These are phyloP conservation scores for Brachypodius melanocephalos DNA, from an alignment of 2,113 vertebrate genomes.

Conservation along the genomic window DNA sequence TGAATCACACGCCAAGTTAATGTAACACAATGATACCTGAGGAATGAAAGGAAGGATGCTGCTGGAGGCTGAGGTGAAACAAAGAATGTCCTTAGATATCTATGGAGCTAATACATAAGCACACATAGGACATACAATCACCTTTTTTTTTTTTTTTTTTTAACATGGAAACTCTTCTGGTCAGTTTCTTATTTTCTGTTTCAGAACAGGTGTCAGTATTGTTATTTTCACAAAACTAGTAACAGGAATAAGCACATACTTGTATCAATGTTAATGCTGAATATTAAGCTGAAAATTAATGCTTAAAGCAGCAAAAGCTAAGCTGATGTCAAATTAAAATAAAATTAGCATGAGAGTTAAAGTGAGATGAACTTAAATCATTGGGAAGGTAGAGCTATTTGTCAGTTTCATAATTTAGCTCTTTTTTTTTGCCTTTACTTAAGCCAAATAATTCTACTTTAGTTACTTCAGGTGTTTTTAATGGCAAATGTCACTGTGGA, in stretches of 20 bases:
- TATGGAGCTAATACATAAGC: neutral
- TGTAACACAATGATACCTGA: neutral
- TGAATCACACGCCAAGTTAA: neutral
- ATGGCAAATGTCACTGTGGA: neutral
- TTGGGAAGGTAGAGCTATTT: neutral
- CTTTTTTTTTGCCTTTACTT: neutral
- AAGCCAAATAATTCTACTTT: neutral
- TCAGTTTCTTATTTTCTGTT: neutral
- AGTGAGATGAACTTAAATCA: slow-evolving; percentile 47
- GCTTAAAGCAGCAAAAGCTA: slow-evolving; percentile 56
- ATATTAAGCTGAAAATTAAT: slow-evolving; percentile 57
- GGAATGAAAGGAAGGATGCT: neutral
- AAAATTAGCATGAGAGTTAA: slow-evolving; percentile 57
- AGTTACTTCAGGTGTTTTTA: neutral
- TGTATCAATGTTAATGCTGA: slow-evolving; percentile 52
- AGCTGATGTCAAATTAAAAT: slow-evolving; percentile 58
- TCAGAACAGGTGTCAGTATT: slow-evolving; percentile 25
- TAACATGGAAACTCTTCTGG: neutral
- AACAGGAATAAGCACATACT: slow-evolving; percentile 26
- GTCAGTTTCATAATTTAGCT: neutral
- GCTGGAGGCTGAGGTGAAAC: neutral
- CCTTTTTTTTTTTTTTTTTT: neutral
- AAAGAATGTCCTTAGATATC: neutral
- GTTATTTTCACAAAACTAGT: slow-evolving; percentile 44
- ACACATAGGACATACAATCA: neutral